Base-by-base conservation (phyloP, 2,888 invertebrate genomes). In the Cabera pusaria region DNA sequence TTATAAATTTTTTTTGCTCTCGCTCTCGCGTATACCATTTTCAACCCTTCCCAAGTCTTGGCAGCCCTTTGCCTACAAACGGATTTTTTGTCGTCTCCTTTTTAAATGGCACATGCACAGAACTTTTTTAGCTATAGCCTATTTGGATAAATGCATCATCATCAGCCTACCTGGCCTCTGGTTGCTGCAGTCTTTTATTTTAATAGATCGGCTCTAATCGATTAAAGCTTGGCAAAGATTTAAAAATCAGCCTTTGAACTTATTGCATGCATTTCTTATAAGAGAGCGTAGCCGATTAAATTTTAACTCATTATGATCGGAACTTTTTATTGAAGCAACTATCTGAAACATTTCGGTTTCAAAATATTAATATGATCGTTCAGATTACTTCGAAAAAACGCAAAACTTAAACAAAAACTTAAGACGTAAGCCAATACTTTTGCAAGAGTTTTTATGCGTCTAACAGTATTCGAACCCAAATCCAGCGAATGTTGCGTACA, bases 61-160 rank as follows among this genome's bases (percentile, higher is more conserved):
- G 67, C 78, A 78, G 64, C 80, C 75, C 76, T 85, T 82, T 79
- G 79, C 81, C 79, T 71, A 72, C 73, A 59, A 70, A 77, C 73
- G 59, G 51, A 58, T 78, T 85, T 87, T 87, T 84, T 84, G 76
- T 76, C 56, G 56, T 62, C 62, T 70, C 59, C 78, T 79, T 87
- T 83, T 83, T 83, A 87, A 88, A 88, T 88, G 86, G 88, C 88
- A 86, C 85, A 87, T 87, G 85, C 79, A 85, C 79, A 77, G 73
- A 72, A 67, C 41, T 72, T 76, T 84, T 85, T 84, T 83, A 72
- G 56, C 49, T 52, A 70, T 67, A 68, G 71, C 42, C 67, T 66
- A 52, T 62, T 76, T 64, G 66, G 70, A 72, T 81, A 85, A 86
- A 86, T 63, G 85, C 87, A 84, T 75, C 81, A 82, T 88, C 88